Evolutionary conservation across 1,140 invertebrate genomes (phyloP), one percentile per base, ranked within the genome.

Genomic region (Drosophila mayri): DNA sequence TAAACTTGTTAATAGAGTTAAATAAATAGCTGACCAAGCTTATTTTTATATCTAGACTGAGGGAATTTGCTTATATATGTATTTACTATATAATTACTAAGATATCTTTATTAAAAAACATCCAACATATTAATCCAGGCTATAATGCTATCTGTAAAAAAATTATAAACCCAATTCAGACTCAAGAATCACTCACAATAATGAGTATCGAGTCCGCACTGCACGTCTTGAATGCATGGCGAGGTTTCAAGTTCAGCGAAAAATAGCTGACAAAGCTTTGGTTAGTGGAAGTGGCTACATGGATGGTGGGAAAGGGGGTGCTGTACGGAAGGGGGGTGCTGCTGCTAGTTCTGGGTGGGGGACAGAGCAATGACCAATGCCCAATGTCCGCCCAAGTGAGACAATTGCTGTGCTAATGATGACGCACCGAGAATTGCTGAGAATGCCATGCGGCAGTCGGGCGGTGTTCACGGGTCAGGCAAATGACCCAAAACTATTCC

Each of bases 401-500:
- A 72, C 66, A 72, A 72, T 72, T 72, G 68, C 66, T 72, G 41
- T 37, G 44, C 68, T 72, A 50, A 60, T 72, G 68, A 59, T 72
- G 68, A 72, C 68, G 68, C 68, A 72, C 44, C 30, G 43, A 72
- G 54, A 72, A 72, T 22, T 62, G 64, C 63, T 66, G 54, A 66
- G 41, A 38, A 28, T 58, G 60, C 60, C 59, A 35, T 32, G 44
- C 60, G 61, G 47, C 50, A 35, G 12, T 46, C 44, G 12, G 12
- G 8, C 14, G 60, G 38, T 54, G 62, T 44, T 38, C 67, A 67
- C n/a, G 65, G 70, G 66, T 72, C 70, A 72, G 54, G 66, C 66
- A 60, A 72, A 72, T 72, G 67, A 72, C 70, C 70, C 70, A 72
- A 72, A 72, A 72, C 70, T 72, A 60, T 72, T 71, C 18, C 43